phyloP scores from a whole-genome alignment of 2,113 vertebrate genomes.

The Mormyrus lacerda region DNA sequence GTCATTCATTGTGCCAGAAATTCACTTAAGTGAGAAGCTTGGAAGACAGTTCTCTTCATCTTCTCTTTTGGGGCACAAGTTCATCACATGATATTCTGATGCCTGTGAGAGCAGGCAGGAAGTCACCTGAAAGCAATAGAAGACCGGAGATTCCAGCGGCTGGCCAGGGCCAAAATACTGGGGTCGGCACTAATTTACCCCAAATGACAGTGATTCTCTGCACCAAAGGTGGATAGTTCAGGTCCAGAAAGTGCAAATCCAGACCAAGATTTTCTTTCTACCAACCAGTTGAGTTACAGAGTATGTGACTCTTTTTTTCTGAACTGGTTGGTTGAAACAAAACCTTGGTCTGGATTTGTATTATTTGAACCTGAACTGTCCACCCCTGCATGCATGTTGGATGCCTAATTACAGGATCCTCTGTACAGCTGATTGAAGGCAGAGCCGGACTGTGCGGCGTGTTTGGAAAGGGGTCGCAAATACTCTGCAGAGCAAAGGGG shows the following conservation, averaged over 20 bases:
- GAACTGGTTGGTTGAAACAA: too few relatives aligned
- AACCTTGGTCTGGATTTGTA: too few relatives aligned
- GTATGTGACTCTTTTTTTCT: too few relatives aligned
- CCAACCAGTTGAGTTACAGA: too few relatives aligned
- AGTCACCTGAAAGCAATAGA: not conserved
- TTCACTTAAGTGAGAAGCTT: not conserved
- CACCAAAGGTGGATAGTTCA: too few relatives aligned
- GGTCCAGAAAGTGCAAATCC: too few relatives aligned
- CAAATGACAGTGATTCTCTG: not conserved
- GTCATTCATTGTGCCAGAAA: not conserved
- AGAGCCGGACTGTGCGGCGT: not conserved
- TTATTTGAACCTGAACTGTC: too few relatives aligned
- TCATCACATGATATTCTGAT: not conserved
- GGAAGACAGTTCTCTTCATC: not conserved
- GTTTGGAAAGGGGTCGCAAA: not conserved
- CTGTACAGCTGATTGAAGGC: not conserved
- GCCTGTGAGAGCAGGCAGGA: not conserved
- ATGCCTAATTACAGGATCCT: not conserved
- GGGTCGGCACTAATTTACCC: not conserved
- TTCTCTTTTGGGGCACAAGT: not conserved
- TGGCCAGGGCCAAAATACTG: not conserved
- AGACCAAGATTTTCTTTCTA: too few relatives aligned
- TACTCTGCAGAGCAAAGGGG: not conserved
- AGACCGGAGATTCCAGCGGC: not conserved
- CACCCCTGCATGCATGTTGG: not conserved